Evolutionary conservation across 2,888 invertebrate species (phyloP), one percentile per base, ranked within the genome.

Genomic region (Drosophila fulvimacula): DNA sequence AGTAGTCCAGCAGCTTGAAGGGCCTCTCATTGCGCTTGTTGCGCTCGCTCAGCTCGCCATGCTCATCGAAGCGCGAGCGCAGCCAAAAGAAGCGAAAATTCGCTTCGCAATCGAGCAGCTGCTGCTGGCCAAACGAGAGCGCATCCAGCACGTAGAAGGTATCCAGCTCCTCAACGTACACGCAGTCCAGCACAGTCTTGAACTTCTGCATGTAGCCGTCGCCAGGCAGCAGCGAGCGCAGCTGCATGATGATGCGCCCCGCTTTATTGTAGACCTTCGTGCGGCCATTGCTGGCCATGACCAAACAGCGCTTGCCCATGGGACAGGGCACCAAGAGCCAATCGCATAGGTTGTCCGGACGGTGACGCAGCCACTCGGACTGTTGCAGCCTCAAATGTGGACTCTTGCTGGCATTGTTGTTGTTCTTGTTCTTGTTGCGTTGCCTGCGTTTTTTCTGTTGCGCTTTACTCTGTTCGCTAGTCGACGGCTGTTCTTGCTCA

Each of bases 351-450:
- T 97, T 95, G 30, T 94, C 93, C 0, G 99, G 99, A 62, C 96
- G 94, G 79, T 98, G 97, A 1, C 96, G 93, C 91, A 99, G 93
- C 98, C 98, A 99, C 92, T 99, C 99, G 0, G 98, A 98, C 66
- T 96, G 90, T 96, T 98, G 98, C 9, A 98, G 92, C 78, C 95
- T 94, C 17, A 79, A 73, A 17, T 63, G 58, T 27, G 53, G 56
- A 2, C 7, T 42, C 10, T 46, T 55, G 44, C n/a, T 39, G 0
- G 6, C 68, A 34, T 73, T 77, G 11, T 46, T 64, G 34, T 73
- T 68, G 13, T 79, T 84, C 44, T 72, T 38, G 4, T 21, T 21
- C 19, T 48, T 36, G 10, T 32, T 38, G 27, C 57, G 63, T 39
- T 55, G 67, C 30, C 51, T 69, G 48, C 49, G 59, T 32, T 57